Evolutionary conservation across 2,113 vertebrate species (phyloP).

Genomic region (Vicugna pacos): DNA sequence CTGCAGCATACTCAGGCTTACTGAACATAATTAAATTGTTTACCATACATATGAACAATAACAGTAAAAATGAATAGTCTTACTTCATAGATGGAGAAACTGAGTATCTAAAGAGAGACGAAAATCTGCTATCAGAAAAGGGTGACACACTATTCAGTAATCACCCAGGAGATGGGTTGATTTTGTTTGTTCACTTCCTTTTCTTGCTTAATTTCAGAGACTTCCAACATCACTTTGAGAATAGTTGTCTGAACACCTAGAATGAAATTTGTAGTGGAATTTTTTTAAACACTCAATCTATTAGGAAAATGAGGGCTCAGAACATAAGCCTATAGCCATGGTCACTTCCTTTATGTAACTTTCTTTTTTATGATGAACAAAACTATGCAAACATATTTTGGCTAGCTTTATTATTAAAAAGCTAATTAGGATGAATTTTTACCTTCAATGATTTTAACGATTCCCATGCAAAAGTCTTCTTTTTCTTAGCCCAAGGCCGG

Average conservation of each 20-base stretch:
- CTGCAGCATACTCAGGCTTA: background rate
- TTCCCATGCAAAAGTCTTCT: slow-evolving; percentile 60
- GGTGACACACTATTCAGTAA: background rate
- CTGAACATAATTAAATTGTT: background rate
- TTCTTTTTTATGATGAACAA: background rate
- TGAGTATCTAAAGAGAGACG: background rate
- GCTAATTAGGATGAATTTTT: background rate
- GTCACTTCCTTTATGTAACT: background rate
- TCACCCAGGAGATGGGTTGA: background rate
- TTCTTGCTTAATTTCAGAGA: background rate
- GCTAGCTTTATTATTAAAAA: background rate
- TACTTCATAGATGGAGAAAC: background rate
- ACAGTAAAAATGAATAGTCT: background rate
- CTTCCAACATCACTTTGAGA: background rate
- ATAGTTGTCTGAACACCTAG: background rate
- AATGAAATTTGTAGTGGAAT: background rate
- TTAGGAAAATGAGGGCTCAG: background rate
- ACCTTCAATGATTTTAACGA: slow-evolving; percentile 5
- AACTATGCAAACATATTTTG: background rate
- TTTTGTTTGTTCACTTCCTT: background rate
- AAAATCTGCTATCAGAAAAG: background rate
- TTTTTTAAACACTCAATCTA: background rate
- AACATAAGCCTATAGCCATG: background rate
- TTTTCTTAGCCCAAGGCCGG: background rate
- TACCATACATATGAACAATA: background rate